These are phyloP conservation scores for Prunella strophiata DNA, from an alignment of 2,797 vertebrate genomes.

Conservation along the genomic window DNA sequence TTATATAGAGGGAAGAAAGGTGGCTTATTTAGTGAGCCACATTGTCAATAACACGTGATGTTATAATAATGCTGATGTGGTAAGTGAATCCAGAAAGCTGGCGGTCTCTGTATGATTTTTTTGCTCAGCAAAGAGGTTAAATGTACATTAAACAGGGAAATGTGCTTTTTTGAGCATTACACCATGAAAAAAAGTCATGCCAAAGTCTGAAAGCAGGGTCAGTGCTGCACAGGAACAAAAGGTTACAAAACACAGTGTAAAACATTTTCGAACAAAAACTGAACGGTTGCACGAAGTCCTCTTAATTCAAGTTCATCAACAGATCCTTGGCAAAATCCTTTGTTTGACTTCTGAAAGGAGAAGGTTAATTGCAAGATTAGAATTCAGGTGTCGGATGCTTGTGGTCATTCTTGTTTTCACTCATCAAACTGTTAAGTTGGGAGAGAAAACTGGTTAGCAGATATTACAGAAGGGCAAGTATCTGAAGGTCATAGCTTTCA, in stretches of 20 bases:
- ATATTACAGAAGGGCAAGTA: neutral
- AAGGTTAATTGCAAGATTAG: neutral
- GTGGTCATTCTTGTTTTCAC: neutral
- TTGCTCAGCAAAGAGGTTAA: neutral
- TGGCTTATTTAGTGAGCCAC: neutral
- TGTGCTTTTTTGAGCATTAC: neutral
- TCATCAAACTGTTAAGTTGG: neutral
- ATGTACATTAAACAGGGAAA: neutral
- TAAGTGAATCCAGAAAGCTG: constrained; percentile 32
- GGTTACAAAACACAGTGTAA: neutral
- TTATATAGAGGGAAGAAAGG: neutral
- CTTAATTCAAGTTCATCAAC: neutral
- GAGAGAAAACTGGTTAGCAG: neutral
- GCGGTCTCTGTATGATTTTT: neutral
- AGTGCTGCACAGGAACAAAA: neutral
- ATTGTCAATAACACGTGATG: neutral
- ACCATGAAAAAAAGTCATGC: neutral
- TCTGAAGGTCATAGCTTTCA: neutral
- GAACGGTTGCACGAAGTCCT: neutral
- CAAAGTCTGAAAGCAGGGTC: neutral
- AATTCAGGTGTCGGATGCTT: neutral
- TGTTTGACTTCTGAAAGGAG: neutral
- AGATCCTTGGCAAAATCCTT: neutral
- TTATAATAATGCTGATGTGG: neutral
- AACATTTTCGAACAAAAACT: neutral